Evolutionary conservation across 2,113 vertebrate genomes (phyloP).

Genomic region (Melanerpes formicivorus): DNA sequence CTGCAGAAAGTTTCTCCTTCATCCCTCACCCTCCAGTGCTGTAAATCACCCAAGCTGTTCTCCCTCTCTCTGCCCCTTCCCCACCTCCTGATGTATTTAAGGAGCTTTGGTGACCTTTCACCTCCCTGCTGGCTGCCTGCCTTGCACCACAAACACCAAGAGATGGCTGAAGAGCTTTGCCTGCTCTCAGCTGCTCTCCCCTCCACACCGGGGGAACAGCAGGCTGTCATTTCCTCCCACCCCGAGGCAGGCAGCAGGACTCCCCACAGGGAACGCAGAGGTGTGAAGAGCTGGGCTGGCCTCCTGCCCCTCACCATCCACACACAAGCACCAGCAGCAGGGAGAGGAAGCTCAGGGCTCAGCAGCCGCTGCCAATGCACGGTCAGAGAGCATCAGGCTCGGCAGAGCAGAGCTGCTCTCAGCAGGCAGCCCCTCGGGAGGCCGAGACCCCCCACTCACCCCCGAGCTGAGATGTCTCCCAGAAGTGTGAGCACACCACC

Average conservation of each 20-base stretch:
- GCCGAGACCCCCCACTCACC: not conserved
- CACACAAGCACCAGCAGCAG: not conserved
- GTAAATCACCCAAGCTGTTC: not conserved
- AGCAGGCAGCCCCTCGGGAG: not conserved
- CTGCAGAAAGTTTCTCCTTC: not conserved
- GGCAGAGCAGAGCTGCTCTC: accelerated
- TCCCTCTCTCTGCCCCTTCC: not conserved
- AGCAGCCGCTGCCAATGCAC: not conserved
- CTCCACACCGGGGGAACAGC: not conserved
- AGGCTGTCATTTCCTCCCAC: not conserved
- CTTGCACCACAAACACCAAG: not conserved
- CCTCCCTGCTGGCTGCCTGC: not conserved
- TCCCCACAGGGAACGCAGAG: not conserved
- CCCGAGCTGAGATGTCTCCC: accelerated
- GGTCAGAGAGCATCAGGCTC: not conserved
- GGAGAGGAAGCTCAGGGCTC: not conserved
- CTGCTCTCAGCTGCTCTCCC: not conserved
- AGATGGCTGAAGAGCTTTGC: not conserved
- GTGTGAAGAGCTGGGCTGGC: not conserved
- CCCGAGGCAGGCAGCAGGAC: not conserved
- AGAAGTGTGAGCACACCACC: too few relatives aligned
- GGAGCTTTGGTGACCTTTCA: not conserved
- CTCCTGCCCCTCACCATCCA: accelerated
- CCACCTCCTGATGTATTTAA: not conserved
- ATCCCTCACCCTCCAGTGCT: not conserved